Base-by-base conservation (phyloP, 2,888 invertebrate species). In the Aleiodes alternator region DNA sequence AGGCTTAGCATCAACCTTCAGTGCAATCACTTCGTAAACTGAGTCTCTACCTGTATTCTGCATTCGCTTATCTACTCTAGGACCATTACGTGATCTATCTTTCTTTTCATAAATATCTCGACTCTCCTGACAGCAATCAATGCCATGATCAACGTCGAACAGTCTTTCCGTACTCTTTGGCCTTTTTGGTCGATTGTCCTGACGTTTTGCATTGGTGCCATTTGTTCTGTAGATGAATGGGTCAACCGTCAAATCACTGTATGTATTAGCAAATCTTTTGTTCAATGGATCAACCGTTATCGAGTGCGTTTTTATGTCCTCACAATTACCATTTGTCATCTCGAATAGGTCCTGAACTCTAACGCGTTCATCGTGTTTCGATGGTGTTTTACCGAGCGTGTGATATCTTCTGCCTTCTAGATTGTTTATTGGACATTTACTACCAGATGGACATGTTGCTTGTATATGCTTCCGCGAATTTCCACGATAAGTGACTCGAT, bases 81-180 rank as follows among this genome's bases (percentile, higher is more conserved):
- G 68, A 0, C 80, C 82, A 55, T 81, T 84, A 3, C 82, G 78
- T 9, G 80, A 66, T 0, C 79, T 79, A 50, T 48, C 31, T 77
- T 77, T 43, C 77, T 64, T 53, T 29, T 79, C 80, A 57, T 69
- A 73, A 16, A 68, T 61, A 4, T 76, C 77, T 12, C 69, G 59
- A 1, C 70, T 50, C 1, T 78, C 80, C 38, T 72, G 78, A 23
- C 73, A 82, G 53, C 74, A 84, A 34, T 87, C 86, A 0, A 80
- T 76, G n/a, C 72, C 51, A 23, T 84, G 84, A 4, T 79, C 79
- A 0, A 83, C 85, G 59, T 87, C 86, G 59, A 87, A 80, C 7
- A 87, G 80, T 31, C 87, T 83, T 8, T 89, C 89, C 1, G 86
- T 86, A 70, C 88, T 89, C 59, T 86, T 87, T 0, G 89, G 88